Conservation (phyloP, 2,113 vertebrate genomes). For the Aspidoscelis tigris region DNA sequence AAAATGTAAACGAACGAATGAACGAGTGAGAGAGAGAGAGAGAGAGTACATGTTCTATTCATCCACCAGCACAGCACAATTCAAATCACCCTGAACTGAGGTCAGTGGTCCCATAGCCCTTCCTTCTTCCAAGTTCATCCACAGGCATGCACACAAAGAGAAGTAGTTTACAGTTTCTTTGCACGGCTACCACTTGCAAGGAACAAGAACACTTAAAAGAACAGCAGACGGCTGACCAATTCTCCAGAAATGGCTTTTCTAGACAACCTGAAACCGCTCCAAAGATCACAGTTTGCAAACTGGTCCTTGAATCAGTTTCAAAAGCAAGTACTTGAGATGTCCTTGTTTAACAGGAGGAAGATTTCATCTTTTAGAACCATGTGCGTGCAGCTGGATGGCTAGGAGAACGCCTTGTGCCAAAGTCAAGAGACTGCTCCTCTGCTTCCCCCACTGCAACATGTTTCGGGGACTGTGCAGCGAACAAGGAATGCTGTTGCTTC, state of each 20-base stretch:
- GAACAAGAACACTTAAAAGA: constrained; percentile 31
- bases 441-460: background rate
- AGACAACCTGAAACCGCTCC: constrained; percentile 57
- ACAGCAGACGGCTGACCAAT: background rate
- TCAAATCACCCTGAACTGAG: background rate
- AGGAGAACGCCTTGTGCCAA: constrained; percentile 9
- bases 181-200: constrained; percentile 15
- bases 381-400: constrained; percentile 16
- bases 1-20: no score
- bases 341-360: constrained; percentile 29
- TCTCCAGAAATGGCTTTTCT: constrained; percentile 27
- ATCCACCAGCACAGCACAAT: background rate
- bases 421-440: background rate
- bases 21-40: rapidly evolving
- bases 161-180: background rate
- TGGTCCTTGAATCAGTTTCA: constrained; percentile 34
- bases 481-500: background rate
- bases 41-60: background rate
- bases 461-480: background rate
- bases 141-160: background rate
- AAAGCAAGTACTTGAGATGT: constrained; percentile 41
- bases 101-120: background rate
- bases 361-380: constrained; percentile 40
- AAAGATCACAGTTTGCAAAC: constrained; percentile 33
- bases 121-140: background rate